Evolutionary conservation across 2,888 invertebrate genomes (phyloP).

Genomic region (Lumbricus terrestris): DNA sequence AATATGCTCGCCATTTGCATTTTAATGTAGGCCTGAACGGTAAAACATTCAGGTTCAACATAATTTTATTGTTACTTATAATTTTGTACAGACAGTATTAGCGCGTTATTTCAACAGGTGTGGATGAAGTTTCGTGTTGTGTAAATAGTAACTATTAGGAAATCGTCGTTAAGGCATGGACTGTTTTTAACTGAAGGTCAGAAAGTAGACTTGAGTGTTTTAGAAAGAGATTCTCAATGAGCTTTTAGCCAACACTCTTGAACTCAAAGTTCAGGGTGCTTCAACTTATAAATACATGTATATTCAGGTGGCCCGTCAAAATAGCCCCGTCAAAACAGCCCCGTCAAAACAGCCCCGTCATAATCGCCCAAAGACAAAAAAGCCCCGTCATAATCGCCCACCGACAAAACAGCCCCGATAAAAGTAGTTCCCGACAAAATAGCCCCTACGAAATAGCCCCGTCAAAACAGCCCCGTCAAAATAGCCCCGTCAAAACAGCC

Average conservation of each 20-base stretch:
- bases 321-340: no score
- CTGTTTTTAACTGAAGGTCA: background rate
- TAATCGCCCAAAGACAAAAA: no score
- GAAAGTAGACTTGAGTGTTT: background rate
- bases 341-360: no score
- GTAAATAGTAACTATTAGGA: background rate
- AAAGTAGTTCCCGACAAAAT: no score
- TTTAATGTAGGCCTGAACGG: background rate
- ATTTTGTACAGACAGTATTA: background rate
- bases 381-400: no score
- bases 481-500: no score
- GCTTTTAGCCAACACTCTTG: background rate
- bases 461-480: no score
- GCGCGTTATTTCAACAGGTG: background rate
- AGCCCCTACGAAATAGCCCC: no score
- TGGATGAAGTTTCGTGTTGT: background rate
- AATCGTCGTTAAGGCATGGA: background rate
- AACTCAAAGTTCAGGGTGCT: background rate
- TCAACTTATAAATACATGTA: background rate
- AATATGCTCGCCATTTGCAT: background rate
- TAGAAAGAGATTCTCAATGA: background rate
- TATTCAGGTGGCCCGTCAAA: no score
- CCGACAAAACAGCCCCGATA: no score
- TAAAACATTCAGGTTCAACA: background rate
- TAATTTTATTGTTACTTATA: no score